Evolutionary conservation across 2,797 vertebrate species (phyloP), one percentile per base, ranked within the genome.

Genomic region (Enteromius afrohamiltoni): DNA sequence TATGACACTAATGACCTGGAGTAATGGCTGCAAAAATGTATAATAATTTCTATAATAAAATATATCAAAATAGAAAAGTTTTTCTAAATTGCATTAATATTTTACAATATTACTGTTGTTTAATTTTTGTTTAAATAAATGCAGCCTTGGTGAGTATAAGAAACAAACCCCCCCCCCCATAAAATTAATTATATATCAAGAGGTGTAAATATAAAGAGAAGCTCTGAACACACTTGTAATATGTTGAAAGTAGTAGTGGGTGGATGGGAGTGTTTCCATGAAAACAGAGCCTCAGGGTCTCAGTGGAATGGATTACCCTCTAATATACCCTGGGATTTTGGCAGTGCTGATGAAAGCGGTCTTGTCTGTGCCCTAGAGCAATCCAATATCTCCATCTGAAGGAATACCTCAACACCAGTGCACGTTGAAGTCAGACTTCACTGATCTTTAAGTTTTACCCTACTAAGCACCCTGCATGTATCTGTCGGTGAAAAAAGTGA

Each of bases 281-380:
- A 87, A 86, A 68, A 85, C 89, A 79, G 80, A 88, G 85, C 86
- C 84, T 87, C 82, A 89, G 86, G 88, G 83, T 82, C 79, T 88
- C 88, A 88, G 89, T 87, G 86, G 88, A 60, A 81, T 77, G 82
- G 90, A 92, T 94, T 91, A 90, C 83, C 77, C 87, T 83, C 86
- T 87, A 86, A 88, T 80, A 85, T 70, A 71, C 55, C 85, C 75
- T 51, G 73, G 73, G 89, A 89, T 83, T 89, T 87, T 91, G 88
- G 89, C 91, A 88, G 88, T 88, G 85, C 89, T 92, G 91, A 94
- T 93, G 90, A 93, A 94, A 93, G 90, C 82, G 77, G 89, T 88
- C 88, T 80, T 88, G 83, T 83, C 85, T 86, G 53, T 74, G 83
- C 90, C 92, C 89, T 23, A 76, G 79, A 91, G 92, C 92, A 88